phyloP scores from a whole-genome alignment of 2,797 vertebrate species.

The Coregonus sp. region DNA sequence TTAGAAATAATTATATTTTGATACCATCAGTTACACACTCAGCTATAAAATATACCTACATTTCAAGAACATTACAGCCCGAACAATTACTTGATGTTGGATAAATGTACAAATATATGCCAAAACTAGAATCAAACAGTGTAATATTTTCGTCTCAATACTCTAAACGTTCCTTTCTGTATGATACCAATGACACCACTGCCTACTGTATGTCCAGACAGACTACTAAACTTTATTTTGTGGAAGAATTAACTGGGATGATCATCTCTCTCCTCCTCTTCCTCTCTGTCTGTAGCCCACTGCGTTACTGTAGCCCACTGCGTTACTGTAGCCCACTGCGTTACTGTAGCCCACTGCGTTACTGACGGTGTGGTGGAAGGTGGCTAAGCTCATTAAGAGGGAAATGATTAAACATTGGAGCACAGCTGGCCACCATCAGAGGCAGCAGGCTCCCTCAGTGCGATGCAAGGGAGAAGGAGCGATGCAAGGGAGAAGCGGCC shows the following conservation, averaged over 20 bases:
- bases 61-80: not conserved
- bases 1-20: not conserved
- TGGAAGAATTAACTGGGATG: conserved; percentile 8
- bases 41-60: not conserved
- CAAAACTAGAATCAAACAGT: no score
- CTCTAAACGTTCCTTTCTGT: not conserved
- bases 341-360: no score
- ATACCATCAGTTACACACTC: not conserved
- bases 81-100: not conserved
- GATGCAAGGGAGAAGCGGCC: conserved; percentile 65
- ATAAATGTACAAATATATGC: not conserved
- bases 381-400: conserved; percentile 81
- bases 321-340: no score
- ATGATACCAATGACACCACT: not conserved
- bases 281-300: conserved; percentile 55
- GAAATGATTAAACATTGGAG: conserved; percentile 83
- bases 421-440: conserved; percentile 81
- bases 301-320: conserved; percentile 61
- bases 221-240: not conserved
- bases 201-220: not conserved
- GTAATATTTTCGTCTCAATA: no score
- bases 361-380: conserved; percentile 72
- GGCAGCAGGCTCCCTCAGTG: conserved; percentile 48
- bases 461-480: conserved; percentile 35
- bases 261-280: not conserved